Percentiles rank a stretch among this genome's conserved stretches.
phyloP scores from a whole-genome alignment of 1,140 invertebrate species.

The Brachionus rotundiformis region DNA sequence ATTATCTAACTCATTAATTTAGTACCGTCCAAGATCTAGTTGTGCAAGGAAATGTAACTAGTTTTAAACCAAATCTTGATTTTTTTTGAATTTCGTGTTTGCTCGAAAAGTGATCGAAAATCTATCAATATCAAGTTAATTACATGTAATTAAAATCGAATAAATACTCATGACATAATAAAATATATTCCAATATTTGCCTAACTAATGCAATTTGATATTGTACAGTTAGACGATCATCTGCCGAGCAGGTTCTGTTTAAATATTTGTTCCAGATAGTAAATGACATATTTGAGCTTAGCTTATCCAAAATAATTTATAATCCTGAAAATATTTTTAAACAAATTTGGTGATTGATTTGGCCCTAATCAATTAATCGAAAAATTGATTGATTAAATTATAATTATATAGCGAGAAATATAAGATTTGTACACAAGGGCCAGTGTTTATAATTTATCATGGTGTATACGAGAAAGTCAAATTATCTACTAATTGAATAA shows the following conservation, averaged over 20 bases:
- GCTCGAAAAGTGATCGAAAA: background rate
- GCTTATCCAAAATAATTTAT: constrained; percentile 11
- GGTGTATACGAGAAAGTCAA: constrained; percentile 41
- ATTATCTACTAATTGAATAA: constrained; percentile 10
- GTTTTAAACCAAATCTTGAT: background rate
- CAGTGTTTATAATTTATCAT: constrained; percentile 44
- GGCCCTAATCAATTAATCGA: constrained; percentile 33
- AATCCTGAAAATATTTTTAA: constrained; percentile 1
- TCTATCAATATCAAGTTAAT: constrained; percentile 30
- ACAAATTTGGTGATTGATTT: constrained; percentile 25
- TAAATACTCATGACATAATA: constrained; percentile 41
- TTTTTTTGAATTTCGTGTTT: constrained; percentile 21
- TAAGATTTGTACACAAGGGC: background rate
- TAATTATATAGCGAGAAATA: background rate
- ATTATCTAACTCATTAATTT: constrained; percentile 34
- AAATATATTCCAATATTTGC: constrained; percentile 5
- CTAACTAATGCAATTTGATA: constrained; percentile 48
- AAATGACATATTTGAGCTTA: constrained; percentile 21
- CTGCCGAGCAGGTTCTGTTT: constrained; percentile 26
- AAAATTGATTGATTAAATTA: constrained; percentile 48
- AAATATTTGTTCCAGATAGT: constrained; percentile 41
- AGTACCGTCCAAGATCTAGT: constrained; percentile 26
- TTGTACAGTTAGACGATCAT: constrained; percentile 25
- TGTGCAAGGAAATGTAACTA: background rate
- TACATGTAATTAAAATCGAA: constrained; percentile 30